Percentiles rank a stretch among this genome's conserved stretches.
These are phyloP conservation scores for Psammodynastes pulverulentus DNA, from an alignment of 2,113 vertebrate genomes.

Conservation along the genomic window DNA sequence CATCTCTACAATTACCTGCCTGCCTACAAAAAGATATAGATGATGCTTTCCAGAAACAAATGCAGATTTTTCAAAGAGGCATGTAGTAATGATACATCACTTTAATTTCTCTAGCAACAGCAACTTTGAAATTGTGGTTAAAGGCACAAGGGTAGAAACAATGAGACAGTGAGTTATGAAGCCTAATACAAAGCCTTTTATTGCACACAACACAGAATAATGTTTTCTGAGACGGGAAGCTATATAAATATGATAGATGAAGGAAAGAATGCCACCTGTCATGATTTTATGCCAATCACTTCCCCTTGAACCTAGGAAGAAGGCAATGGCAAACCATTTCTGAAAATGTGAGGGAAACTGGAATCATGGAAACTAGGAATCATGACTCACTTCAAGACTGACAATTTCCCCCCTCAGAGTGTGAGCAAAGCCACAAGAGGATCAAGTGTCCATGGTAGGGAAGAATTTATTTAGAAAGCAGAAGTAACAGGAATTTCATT, in stretches of 20 bases:
- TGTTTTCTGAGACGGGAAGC: not conserved
- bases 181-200: not conserved
- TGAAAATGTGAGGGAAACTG: not conserved
- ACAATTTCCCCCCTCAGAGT: not conserved
- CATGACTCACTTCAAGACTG: not conserved
- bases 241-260: not conserved
- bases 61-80: not conserved
- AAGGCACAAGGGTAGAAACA: not conserved
- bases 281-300: not conserved
- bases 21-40: not conserved
- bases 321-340: not conserved
- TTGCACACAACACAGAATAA: not conserved
- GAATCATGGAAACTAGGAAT: not conserved
- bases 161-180: not conserved
- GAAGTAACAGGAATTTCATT: not conserved
- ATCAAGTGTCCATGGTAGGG: not conserved
- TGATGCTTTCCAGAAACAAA: not conserved
- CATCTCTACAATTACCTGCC: not conserved
- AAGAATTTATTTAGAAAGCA: not conserved
- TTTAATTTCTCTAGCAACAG: not conserved
- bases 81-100: not conserved
- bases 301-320: not conserved
- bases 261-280: not conserved
- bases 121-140: not conserved
- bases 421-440: not conserved